A percentile compares a stretch with the other conserved stretches of the same genome.
Conservation (phyloP, 2,113 vertebrate genomes). For the Ptyas mucosa region DNA sequence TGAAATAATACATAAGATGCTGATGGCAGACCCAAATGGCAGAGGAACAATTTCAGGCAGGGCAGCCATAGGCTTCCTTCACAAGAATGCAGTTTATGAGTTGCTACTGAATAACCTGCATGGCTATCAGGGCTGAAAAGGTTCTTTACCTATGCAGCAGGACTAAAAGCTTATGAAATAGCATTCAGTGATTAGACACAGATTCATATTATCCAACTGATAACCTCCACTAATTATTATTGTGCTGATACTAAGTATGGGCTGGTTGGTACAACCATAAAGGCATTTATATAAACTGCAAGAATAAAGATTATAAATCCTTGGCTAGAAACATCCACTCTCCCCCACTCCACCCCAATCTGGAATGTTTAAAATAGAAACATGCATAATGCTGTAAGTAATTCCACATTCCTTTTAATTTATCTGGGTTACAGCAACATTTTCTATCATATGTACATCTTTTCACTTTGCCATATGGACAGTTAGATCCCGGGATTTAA, state of each 20-base stretch:
- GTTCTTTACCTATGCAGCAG: not conserved
- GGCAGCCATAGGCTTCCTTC: not conserved
- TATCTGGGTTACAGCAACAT: constrained; percentile 27
- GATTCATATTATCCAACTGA: not conserved
- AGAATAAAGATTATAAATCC: not conserved
- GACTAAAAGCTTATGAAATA: not conserved
- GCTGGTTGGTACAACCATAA: not conserved
- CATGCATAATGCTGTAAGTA: not conserved
- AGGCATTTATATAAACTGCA: not conserved
- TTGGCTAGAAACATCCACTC: not conserved
- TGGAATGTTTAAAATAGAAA: not conserved
- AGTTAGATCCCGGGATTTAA: not conserved
- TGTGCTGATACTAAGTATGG: not conserved
- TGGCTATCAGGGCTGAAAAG: not conserved
- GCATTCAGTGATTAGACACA: not conserved
- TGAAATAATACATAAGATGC: not conserved
- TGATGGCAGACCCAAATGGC: not conserved
- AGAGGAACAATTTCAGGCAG: not conserved
- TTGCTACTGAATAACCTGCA: not conserved
- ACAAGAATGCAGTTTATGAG: not conserved
- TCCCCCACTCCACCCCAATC: not conserved
- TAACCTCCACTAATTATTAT: not conserved
- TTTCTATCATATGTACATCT: constrained; percentile 11
- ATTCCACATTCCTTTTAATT: constrained; percentile 22
- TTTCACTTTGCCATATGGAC: rapidly evolving